Evolutionary conservation across 2,113 vertebrate genomes (phyloP).

Genomic region (Zosterops borbonicus): DNA sequence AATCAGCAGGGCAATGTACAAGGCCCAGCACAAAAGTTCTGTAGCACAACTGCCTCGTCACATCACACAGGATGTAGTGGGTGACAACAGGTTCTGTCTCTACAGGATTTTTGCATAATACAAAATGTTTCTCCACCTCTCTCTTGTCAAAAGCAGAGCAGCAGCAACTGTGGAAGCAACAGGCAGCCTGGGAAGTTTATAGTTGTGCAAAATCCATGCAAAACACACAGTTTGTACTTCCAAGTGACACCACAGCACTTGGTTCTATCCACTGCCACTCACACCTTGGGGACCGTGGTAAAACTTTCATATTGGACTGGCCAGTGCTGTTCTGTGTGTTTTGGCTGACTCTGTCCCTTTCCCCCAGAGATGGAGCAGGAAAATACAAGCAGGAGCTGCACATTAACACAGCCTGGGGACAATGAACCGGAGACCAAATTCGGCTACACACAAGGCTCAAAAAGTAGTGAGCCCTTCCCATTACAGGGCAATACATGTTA

Average conservation of each 20-base stretch:
- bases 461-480: background rate
- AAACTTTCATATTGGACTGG: background rate
- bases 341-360: background rate
- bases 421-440: background rate
- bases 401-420: background rate
- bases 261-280: background rate
- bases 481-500: background rate
- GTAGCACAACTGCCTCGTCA: background rate
- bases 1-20: background rate
- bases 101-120: background rate
- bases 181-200: background rate
- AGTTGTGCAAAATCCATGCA: background rate
- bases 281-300: fast-evolving
- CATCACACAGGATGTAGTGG: background rate
- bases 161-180: background rate
- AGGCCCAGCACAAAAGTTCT: background rate
- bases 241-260: background rate
- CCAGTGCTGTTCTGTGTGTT: background rate
- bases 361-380: background rate
- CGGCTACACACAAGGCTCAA: background rate
- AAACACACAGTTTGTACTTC: background rate
- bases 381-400: background rate
- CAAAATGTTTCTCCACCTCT: background rate
- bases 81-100: background rate
- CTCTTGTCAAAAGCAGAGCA: background rate